Evolutionary conservation across 2,888 invertebrate genomes (phyloP).

Genomic region (Sesia apiformis): DNA sequence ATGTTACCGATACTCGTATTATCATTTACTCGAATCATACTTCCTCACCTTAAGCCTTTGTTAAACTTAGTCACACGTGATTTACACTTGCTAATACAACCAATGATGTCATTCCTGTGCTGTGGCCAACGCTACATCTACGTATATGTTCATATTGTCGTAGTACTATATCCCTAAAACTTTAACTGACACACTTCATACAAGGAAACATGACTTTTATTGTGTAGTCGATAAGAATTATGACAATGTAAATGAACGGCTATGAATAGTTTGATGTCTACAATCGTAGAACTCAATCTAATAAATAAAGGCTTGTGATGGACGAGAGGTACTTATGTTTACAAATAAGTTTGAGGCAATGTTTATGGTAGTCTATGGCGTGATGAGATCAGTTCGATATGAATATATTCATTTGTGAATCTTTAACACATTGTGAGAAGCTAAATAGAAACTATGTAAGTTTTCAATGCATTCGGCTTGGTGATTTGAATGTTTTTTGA

Average conservation of each 20-base stretch:
- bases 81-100: constrained; percentile 19
- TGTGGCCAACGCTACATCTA: background rate
- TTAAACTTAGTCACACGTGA: background rate
- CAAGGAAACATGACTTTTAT: too few relatives aligned
- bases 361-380: background rate
- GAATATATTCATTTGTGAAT: too few relatives aligned
- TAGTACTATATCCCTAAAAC: background rate
- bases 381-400: background rate
- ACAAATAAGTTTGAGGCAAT: background rate
- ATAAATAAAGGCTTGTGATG: background rate
- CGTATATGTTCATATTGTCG: background rate
- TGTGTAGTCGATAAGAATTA: too few relatives aligned
- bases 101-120: constrained; percentile 25
- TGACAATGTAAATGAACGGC: too few relatives aligned
- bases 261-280: background rate
- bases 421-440: background rate
- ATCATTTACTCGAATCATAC: too few relatives aligned
- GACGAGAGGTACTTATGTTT: background rate
- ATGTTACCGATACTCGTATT: too few relatives aligned
- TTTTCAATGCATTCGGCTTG: constrained; percentile 1
- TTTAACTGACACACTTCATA: too few relatives aligned
- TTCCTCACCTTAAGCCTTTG: too few relatives aligned
- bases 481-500: constrained; percentile 37
- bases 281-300: background rate
- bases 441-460: background rate